These are phyloP conservation scores for Sebastes cheni DNA, from an alignment of 2,797 vertebrate genomes.

Conservation along the genomic window DNA sequence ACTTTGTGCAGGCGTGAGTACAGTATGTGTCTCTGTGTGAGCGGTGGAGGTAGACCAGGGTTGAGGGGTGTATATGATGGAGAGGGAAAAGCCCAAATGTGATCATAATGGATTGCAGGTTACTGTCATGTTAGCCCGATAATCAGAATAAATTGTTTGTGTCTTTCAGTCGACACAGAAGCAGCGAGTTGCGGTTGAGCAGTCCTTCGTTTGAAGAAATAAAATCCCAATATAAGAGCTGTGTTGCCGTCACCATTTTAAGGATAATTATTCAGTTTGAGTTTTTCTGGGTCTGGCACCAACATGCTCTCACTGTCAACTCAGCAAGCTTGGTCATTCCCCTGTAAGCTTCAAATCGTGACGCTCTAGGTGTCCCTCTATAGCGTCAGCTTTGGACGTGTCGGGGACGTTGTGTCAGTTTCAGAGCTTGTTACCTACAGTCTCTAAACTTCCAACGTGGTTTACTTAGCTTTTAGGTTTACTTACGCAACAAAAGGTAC, in stretches of 20 bases:
- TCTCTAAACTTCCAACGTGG: neutral
- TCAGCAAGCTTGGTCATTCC: neutral
- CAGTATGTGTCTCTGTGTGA: neutral
- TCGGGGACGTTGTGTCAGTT: neutral
- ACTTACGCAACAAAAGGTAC: neutral
- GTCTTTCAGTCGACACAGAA: neutral
- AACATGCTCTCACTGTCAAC: neutral
- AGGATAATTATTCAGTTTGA: neutral
- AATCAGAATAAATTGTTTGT: neutral
- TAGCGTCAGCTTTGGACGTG: neutral
- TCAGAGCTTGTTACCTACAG: neutral
- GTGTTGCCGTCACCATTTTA: no score
- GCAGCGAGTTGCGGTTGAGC: neutral
- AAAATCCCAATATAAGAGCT: neutral
- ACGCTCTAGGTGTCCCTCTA: no score
- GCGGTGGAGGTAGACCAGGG: neutral
- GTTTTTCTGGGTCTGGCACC: neutral
- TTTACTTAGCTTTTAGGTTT: neutral
- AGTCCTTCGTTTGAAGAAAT: neutral
- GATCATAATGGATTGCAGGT: neutral
- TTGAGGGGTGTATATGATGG: neutral
- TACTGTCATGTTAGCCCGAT: neutral
- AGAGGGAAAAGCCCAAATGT: neutral
- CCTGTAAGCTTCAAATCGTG: fast-evolving
- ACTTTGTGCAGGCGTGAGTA: constrained; percentile 1